Conservation (phyloP, 2,113 vertebrate genomes). For the Syngnathus typhle region DNA sequence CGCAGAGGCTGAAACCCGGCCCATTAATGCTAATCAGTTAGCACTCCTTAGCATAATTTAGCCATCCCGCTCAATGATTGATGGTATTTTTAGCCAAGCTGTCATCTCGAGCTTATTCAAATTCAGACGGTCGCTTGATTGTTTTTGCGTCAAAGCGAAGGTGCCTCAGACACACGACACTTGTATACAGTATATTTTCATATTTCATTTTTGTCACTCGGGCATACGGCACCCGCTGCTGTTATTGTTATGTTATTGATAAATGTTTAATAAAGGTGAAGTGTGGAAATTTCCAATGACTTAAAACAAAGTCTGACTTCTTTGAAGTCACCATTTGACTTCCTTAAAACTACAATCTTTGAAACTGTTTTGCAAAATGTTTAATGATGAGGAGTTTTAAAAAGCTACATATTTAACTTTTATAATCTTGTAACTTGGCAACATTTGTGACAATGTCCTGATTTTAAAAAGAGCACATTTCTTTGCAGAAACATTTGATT, state of each 20-base stretch:
- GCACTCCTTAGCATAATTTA: constrained; percentile 70
- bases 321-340: too few species aligned
- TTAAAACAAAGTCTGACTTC: too few species aligned
- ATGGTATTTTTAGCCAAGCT: constrained; percentile 52
- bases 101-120: constrained; percentile 55
- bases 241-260: too few species aligned
- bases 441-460: too few species aligned
- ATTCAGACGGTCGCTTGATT: constrained; percentile 16
- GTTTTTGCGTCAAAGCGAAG: constrained; percentile 11
- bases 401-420: too few species aligned
- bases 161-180: neutral
- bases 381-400: too few species aligned
- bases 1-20: constrained; percentile 67
- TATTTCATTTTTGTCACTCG: neutral
- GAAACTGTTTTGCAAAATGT: too few species aligned
- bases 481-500: constrained; percentile 24
- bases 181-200: neutral
- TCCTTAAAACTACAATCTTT: too few species aligned
- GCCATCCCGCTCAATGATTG: constrained; percentile 62
- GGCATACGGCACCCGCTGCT: neutral
- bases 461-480: too few species aligned
- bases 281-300: too few species aligned
- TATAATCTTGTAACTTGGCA: too few species aligned
- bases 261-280: too few species aligned
- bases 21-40: constrained; percentile 72